Conservation (phyloP, 2,888 invertebrate species). For the Acleris laterana region DNA sequence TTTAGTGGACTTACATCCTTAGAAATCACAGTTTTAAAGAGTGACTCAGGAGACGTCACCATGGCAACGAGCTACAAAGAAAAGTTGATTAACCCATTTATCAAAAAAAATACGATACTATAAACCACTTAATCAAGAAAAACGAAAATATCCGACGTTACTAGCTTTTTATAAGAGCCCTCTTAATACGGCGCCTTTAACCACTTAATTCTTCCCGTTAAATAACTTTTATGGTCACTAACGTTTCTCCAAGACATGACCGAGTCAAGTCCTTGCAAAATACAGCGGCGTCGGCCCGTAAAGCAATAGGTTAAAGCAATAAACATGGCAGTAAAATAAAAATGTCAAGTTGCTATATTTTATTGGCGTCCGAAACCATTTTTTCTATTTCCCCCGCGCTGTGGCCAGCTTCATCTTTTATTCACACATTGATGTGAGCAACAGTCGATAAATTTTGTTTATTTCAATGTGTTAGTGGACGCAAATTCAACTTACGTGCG, state of each 20-base stretch:
- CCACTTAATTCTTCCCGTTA: constrained; percentile 1
- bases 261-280: neutral
- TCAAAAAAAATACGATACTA: too few relatives aligned
- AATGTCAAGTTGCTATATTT: constrained; percentile 36
- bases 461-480: constrained; percentile 30
- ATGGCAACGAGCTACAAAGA: too few relatives aligned
- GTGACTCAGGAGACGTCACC: too few relatives aligned
- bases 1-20: too few relatives aligned
- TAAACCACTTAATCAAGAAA: too few relatives aligned
- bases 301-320: constrained; percentile 27
- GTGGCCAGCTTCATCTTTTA: constrained; percentile 36
- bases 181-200: neutral
- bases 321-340: constrained; percentile 34
- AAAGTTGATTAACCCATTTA: too few relatives aligned
- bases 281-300: constrained; percentile 12
- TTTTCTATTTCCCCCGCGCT: constrained; percentile 34
- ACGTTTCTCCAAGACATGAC: neutral
- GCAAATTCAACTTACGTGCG: constrained; percentile 5
- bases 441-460: constrained; percentile 30
- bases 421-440: constrained; percentile 28
- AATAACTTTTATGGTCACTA: constrained; percentile 11
- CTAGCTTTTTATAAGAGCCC: too few relatives aligned
- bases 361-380: constrained; percentile 30
- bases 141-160: too few relatives aligned
- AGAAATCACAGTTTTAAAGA: too few relatives aligned